phyloP scores from a whole-genome alignment of 2,797 vertebrate species.

The Pelodytes ibericus region DNA sequence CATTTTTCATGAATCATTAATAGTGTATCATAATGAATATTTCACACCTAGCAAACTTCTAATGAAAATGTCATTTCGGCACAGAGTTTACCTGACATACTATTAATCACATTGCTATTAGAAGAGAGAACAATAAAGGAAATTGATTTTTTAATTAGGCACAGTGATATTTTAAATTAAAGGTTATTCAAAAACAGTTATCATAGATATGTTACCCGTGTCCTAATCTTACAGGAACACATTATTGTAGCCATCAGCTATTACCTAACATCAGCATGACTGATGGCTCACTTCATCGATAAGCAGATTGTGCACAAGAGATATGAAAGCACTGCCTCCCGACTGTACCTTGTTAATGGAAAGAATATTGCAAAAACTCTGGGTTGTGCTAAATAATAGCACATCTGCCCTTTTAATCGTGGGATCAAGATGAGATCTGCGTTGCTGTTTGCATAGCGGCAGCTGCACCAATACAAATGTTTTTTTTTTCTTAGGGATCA shows the following conservation, averaged over 20 bases:
- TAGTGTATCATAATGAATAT: slow-evolving; percentile 68
- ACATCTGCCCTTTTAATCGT: not conserved
- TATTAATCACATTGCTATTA: slow-evolving; percentile 72
- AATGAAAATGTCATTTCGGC: slow-evolving; percentile 79
- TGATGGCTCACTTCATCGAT: not conserved
- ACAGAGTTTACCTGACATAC: slow-evolving; percentile 71
- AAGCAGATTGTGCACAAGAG: slow-evolving; percentile 14
- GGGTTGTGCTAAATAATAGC: not conserved
- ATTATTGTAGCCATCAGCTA: slow-evolving; percentile 33
- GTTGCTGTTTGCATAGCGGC: slow-evolving; percentile 57
- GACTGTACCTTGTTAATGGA: not conserved
- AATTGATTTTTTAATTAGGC: slow-evolving; percentile 76
- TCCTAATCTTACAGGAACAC: slow-evolving; percentile 41
- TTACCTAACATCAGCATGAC: slow-evolving; percentile 12
- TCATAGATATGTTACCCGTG: slow-evolving; percentile 58
- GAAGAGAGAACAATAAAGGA: slow-evolving; percentile 65
- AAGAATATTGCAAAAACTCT: slow-evolving; percentile 42
- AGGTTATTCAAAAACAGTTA: slow-evolving; percentile 64
- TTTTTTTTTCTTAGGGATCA: slow-evolving; percentile 58
- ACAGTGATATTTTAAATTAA: slow-evolving; percentile 68
- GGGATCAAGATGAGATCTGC: not conserved
- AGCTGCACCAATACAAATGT: slow-evolving; percentile 65
- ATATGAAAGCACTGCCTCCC: not conserved
- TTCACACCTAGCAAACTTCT: slow-evolving; percentile 76
- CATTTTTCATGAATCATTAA: slow-evolving; percentile 70